A percentile compares a stretch with the other conserved stretches of the same genome.
Evolutionary conservation across 2,888 invertebrate genomes (phyloP).

Genomic region (Drosophila kuntzei): DNA sequence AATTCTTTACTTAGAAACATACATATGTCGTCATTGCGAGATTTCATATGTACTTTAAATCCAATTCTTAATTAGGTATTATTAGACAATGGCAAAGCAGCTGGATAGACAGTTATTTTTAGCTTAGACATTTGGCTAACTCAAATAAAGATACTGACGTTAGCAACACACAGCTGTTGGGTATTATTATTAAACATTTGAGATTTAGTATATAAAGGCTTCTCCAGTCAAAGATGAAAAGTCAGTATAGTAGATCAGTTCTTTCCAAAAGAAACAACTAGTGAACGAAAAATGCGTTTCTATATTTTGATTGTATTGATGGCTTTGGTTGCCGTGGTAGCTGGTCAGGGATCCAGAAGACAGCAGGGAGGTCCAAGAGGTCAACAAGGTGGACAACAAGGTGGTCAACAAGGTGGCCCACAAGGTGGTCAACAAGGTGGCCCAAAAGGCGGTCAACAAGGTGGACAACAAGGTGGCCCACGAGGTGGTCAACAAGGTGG

Average conservation of each 20-base stretch:
- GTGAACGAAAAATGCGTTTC: conserved; percentile 26
- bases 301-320: conserved; percentile 17
- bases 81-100: background rate
- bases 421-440: background rate
- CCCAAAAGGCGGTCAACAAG: background rate
- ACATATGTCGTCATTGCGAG: background rate
- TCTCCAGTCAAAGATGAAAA: background rate
- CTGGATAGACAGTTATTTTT: background rate
- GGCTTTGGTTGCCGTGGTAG: conserved; percentile 10
- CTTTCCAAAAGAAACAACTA: background rate
- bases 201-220: conserved; percentile 13
- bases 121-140: conserved; percentile 3
- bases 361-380: background rate
- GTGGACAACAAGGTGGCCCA: background rate
- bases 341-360: conserved; percentile 18
- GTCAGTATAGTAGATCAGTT: conserved; percentile 3
- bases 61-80: conserved; percentile 2
- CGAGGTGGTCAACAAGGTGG: background rate
- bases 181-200: background rate
- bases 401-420: background rate
- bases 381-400: background rate
- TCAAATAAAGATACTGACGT: conserved; percentile 10
- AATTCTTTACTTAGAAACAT: background rate
- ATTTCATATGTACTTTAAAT: background rate
- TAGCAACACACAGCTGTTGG: conserved; percentile 29